Evolutionary conservation across 2,113 vertebrate genomes (phyloP).

Genomic region (Ploceus nigricollis): DNA sequence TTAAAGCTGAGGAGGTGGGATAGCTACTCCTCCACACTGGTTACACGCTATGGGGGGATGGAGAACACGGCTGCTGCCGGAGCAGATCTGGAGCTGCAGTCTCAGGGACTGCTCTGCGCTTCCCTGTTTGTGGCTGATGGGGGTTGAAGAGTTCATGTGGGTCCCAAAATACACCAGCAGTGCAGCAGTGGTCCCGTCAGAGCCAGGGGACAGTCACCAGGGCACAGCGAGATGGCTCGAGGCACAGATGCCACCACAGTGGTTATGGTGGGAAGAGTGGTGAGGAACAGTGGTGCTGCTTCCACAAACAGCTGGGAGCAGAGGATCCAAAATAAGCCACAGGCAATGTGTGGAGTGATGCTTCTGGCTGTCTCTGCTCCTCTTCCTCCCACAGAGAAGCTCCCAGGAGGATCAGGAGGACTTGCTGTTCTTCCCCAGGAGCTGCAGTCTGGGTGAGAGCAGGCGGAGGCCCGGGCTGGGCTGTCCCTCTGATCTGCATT

Average conservation of each 20-base stretch:
- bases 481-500: background rate
- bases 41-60: fast-evolving
- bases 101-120: background rate
- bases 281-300: background rate
- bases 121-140: background rate
- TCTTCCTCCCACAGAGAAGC: background rate
- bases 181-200: background rate
- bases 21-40: background rate
- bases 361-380: background rate
- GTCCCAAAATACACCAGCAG: background rate
- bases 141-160: background rate
- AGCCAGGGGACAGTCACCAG: background rate
- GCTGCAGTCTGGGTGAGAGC: background rate
- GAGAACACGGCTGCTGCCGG: fast-evolving
- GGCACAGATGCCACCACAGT: background rate
- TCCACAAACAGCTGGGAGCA: background rate
- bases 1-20: background rate
- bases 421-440: background rate
- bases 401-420: background rate
- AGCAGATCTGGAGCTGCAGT: background rate
- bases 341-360: background rate
- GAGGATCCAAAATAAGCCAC: background rate
- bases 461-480: fast-evolving
- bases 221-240: background rate
- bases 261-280: fast-evolving